Evolutionary conservation across 1,140 invertebrate species (phyloP).

Genomic region (Dinoponera quadriceps): DNA sequence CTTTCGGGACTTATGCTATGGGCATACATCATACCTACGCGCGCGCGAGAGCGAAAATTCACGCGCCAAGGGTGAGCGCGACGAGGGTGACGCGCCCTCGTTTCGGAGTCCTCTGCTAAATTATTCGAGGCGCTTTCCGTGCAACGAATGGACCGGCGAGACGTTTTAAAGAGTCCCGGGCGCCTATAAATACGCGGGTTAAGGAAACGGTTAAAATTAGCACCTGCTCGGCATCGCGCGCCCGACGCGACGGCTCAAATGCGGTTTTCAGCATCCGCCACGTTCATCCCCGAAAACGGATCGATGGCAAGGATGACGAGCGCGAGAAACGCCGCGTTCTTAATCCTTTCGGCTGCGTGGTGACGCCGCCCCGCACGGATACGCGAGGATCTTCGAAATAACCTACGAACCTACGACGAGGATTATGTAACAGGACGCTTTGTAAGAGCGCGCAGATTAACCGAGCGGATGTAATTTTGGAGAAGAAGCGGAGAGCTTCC

Average conservation of each 20-base stretch:
- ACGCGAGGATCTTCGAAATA: neutral
- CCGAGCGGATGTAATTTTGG: neutral
- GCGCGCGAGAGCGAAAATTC: conserved; percentile 21
- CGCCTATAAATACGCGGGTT: conserved; percentile 78
- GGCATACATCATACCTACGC: conserved; percentile 42
- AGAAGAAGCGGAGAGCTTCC: neutral
- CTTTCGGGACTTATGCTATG: conserved; percentile 28
- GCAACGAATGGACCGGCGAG: conserved; percentile 73
- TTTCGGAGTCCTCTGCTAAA: conserved; percentile 70
- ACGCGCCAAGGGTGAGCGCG: conserved; percentile 21
- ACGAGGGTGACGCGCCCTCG: conserved; percentile 59
- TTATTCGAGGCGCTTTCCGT: conserved; percentile 71
- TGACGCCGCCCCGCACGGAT: neutral
- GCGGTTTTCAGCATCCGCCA: neutral
- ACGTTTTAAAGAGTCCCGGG: conserved; percentile 74
- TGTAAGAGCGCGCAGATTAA: neutral
- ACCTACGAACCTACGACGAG: no score
- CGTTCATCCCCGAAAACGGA: conserved; percentile 23
- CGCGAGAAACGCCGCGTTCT: neutral
- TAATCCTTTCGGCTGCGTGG: neutral
- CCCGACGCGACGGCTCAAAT: conserved; percentile 22
- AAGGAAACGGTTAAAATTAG: conserved; percentile 81
- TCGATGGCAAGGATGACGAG: conserved; percentile 32
- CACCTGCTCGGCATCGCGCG: conserved; percentile 46
- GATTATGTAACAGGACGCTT: neutral